phyloP scores from a whole-genome alignment of 2,888 invertebrate genomes.

The Sinopyrophorus schimmeli region DNA sequence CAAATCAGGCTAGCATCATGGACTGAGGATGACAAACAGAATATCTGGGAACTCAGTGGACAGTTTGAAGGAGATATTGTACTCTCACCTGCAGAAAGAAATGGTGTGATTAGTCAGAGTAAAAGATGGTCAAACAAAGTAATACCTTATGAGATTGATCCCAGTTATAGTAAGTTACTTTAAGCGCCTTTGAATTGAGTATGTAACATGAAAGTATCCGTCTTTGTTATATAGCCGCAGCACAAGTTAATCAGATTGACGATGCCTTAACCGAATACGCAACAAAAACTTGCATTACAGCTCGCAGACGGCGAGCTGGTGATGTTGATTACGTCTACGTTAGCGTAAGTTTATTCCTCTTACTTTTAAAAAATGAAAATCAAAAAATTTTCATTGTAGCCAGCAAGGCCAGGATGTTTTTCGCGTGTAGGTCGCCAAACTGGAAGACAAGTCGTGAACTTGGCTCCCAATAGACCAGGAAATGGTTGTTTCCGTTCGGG shows the following conservation, averaged over 20 bases:
- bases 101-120: slow-evolving; percentile 9
- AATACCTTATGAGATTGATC: slow-evolving; percentile 14
- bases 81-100: slow-evolving; percentile 11
- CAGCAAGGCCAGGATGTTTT: slow-evolving; percentile 26
- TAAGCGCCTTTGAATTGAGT: background rate
- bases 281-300: slow-evolving; percentile 12
- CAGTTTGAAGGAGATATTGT: slow-evolving; percentile 24
- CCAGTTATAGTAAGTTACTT: slow-evolving; percentile 6
- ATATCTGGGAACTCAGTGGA: slow-evolving; percentile 22
- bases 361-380: background rate
- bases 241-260: background rate
- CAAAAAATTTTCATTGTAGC: background rate
- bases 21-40: slow-evolving; percentile 2
- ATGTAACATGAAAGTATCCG: background rate
- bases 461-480: slow-evolving; percentile 7
- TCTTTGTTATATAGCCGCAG: slow-evolving; percentile 1
- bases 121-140: slow-evolving; percentile 12
- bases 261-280: background rate
- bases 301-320: background rate
- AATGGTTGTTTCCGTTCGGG: slow-evolving; percentile 64
- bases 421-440: slow-evolving; percentile 6
- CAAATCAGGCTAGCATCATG: background rate
- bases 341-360: slow-evolving; percentile 12
- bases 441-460: slow-evolving; percentile 13
- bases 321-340: slow-evolving; percentile 14